A percentile compares a stretch with the other conserved stretches of the same genome.
These are phyloP conservation scores for Ptychochromis oligacanthus DNA, from an alignment of 2,113 vertebrate species.

Conservation along the genomic window DNA sequence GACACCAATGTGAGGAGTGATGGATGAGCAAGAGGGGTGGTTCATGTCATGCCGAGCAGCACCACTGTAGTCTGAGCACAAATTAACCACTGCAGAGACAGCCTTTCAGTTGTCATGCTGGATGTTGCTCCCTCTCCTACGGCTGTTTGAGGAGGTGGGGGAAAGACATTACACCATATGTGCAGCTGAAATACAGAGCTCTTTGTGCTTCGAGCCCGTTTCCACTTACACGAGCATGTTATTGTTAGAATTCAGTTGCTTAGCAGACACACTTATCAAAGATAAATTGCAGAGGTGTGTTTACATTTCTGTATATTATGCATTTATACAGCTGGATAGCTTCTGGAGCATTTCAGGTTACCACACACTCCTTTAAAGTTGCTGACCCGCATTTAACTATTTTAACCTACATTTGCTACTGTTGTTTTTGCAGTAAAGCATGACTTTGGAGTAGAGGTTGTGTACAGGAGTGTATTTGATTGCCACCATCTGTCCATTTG, in stretches of 20 bases:
- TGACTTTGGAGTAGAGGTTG: neutral
- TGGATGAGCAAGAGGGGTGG: conserved; percentile 2
- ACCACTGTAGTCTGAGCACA: conserved; percentile 8
- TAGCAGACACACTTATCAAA: conserved; percentile 68
- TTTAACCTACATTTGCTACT: conserved; percentile 22
- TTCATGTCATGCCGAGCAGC: neutral
- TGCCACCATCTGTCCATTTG: conserved; percentile 18
- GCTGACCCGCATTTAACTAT: conserved; percentile 32
- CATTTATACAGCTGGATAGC: conserved; percentile 61
- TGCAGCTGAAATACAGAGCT: conserved; percentile 58
- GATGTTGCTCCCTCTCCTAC: conserved; percentile 33
- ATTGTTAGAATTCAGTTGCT: conserved; percentile 73
- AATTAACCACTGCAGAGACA: conserved; percentile 13
- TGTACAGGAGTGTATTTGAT: neutral
- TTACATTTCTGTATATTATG: conserved; percentile 56
- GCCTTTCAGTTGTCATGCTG: conserved; percentile 34
- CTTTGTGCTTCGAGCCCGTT: conserved; percentile 61
- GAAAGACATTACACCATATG: conserved; percentile 50
- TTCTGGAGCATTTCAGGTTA: conserved; percentile 40
- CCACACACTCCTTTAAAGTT: conserved; percentile 5
- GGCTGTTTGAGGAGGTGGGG: conserved; percentile 45
- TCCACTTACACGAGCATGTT: conserved; percentile 62
- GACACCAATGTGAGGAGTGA: conserved; percentile 46
- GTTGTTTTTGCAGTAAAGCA: conserved; percentile 16
- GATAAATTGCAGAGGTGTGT: conserved; percentile 64